Conservation (phyloP, 2,113 vertebrate genomes). For the Erpornis zantholeuca region DNA sequence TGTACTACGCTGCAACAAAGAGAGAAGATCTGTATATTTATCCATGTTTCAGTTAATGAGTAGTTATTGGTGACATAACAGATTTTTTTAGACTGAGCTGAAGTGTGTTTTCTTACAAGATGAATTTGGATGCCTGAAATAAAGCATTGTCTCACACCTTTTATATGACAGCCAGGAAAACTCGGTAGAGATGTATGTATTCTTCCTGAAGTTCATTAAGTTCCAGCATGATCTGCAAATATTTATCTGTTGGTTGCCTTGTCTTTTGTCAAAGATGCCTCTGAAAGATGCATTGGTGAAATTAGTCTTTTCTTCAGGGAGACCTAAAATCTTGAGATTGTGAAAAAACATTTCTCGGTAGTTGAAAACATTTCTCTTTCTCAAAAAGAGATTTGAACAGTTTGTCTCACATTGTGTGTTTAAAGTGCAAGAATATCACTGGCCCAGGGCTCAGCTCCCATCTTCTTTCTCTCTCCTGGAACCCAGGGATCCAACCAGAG, state of each 20-base stretch:
- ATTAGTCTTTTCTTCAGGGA: neutral
- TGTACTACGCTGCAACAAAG: neutral
- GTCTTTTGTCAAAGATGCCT: neutral
- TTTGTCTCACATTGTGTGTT: neutral
- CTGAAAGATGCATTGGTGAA: neutral
- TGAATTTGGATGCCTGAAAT: neutral
- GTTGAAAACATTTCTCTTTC: no score
- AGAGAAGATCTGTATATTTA: neutral
- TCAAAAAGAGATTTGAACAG: neutral
- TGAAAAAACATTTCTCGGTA: neutral
- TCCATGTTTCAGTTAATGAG: neutral
- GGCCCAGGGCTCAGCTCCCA: neutral
- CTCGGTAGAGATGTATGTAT: neutral
- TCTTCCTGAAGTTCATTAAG: neutral
- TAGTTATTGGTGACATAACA: neutral
- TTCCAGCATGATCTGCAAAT: neutral
- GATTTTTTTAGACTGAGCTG: neutral
- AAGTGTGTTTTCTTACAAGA: neutral
- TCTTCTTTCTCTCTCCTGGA: neutral
- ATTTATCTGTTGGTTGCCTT: neutral
- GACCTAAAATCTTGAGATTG: neutral
- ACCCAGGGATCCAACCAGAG: neutral
- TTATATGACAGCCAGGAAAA: neutral
- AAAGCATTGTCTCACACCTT: neutral
- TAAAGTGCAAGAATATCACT: neutral